Percentiles rank a stretch among this genome's conserved stretches.
These are phyloP conservation scores for Frankliniella intonsa DNA, from an alignment of 2,888 invertebrate genomes.

Conservation along the genomic window DNA sequence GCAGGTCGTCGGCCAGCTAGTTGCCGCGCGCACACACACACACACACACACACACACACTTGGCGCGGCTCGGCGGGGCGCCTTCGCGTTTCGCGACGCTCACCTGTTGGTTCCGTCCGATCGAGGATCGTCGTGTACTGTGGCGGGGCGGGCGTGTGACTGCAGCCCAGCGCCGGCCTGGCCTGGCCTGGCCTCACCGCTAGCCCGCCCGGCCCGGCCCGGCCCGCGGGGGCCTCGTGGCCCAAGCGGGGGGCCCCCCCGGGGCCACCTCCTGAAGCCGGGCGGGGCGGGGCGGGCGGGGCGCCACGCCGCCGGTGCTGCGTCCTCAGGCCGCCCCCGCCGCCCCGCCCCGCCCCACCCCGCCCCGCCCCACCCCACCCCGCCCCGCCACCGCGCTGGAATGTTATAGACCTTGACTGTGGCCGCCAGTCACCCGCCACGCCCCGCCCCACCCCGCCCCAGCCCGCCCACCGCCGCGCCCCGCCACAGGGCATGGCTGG, in stretches of 20 bases:
- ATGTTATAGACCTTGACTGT: slow-evolving; percentile 26
- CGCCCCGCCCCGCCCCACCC: background rate
- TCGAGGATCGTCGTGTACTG: background rate
- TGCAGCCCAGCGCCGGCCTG: background rate
- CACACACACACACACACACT: background rate
- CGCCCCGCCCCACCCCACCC: background rate
- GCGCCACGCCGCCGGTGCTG: background rate
- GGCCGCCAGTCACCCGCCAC: slow-evolving; percentile 14
- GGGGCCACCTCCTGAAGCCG: background rate
- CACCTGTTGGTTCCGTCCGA: background rate
- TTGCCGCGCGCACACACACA: background rate
- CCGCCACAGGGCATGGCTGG: background rate
- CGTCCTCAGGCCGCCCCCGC: background rate
- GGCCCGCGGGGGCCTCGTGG: background rate
- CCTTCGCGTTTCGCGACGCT: background rate
- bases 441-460: background rate
- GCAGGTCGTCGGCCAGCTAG: too few relatives aligned
- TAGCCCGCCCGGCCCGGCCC: background rate
- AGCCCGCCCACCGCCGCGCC: too few relatives aligned
- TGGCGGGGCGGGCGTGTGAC: background rate
- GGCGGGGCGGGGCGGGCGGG: background rate
- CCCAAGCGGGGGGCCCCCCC: background rate
- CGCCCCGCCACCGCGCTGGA: background rate
- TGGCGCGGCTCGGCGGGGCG: background rate
- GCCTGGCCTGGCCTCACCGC: background rate